Conservation (phyloP, 2,797 vertebrate species). For the Hypotaenidia philippensis region DNA sequence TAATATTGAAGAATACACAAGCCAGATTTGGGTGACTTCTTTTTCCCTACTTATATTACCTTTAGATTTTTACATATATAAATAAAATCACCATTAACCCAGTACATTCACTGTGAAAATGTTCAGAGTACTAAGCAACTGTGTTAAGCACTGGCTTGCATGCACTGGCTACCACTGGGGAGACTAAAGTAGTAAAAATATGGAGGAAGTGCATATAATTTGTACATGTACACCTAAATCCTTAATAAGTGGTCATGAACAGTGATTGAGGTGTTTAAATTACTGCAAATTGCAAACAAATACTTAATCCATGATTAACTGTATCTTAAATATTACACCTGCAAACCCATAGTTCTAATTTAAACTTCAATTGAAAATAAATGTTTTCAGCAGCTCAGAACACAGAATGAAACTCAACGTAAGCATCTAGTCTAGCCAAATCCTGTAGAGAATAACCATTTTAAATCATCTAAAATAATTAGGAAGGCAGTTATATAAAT, state of each 20-base stretch:
- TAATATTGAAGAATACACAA: not conserved
- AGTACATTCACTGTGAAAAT: not conserved
- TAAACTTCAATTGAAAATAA: not conserved
- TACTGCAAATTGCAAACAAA: not conserved
- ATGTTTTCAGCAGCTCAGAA: not conserved
- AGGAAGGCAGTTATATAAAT: not conserved
- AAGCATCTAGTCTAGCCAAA: not conserved
- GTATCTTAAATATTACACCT: not conserved
- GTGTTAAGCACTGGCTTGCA: not conserved
- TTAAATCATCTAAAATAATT: not conserved
- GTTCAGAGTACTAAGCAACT: not conserved
- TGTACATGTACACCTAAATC: rapidly evolving
- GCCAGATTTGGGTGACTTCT: not conserved
- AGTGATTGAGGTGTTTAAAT: not conserved
- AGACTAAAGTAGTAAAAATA: not conserved
- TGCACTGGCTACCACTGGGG: not conserved
- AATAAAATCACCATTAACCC: not conserved
- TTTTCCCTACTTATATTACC: not conserved
- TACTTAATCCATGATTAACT: conserved; percentile 25
- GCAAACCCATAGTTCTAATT: not conserved
- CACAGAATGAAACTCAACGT: not conserved
- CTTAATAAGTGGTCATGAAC: not conserved
- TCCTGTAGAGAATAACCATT: not conserved
- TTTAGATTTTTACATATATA: not conserved
- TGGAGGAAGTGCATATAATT: not conserved